Evolutionary conservation across 2,113 vertebrate species (phyloP), one percentile per base, ranked within the genome.

Genomic region (Kobus ellipsiprymnus): DNA sequence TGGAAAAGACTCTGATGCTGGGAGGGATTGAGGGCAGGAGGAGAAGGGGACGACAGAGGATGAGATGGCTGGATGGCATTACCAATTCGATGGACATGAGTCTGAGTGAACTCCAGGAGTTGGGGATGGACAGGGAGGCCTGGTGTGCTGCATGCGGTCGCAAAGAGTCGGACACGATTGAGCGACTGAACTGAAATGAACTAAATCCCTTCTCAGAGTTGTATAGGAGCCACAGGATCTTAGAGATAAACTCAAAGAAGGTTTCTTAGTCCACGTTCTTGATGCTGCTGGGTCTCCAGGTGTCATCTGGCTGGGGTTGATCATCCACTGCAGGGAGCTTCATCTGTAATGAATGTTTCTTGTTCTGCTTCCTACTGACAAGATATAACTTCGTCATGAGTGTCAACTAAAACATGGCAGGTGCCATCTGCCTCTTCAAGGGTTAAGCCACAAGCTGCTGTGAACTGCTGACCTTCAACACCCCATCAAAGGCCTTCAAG

Each of bases 101-200:
- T 59, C 11, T 60, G 57, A 29, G 57, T 60, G 57, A 60, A 60
- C 11, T 60, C 27, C 0, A 11, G 57, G 27, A 0, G 57, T 60
- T 60, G 57, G 57, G 29, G 57, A 60, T 29, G 59, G 59, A 60
- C 59, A 60, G 59, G 27, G 59, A 60, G 59, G 59, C 59, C 27
- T 60, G 27, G 27, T 0, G 0, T 60, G 27, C 59, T 60, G 5
- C 27, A 14, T 60, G 59, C 5, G 59, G 5, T 60, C 0, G 0
- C 27, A 60, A 29, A 60, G 1, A 14, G 59, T 60, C 2, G 0
- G 13, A 14, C 12, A 60, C 1, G 12, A 60, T 27, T 3, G 2
- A 60, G 29, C 0, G 5, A 60, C 59, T 60, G 59, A 30, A 60
- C 59, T 30, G 59, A 60, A 60, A 12, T 60, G 29, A 62, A 30